Evolutionary conservation across 2,888 invertebrate species (phyloP), one percentile per base, ranked within the genome.

Genomic region (Eilema sororculum): DNA sequence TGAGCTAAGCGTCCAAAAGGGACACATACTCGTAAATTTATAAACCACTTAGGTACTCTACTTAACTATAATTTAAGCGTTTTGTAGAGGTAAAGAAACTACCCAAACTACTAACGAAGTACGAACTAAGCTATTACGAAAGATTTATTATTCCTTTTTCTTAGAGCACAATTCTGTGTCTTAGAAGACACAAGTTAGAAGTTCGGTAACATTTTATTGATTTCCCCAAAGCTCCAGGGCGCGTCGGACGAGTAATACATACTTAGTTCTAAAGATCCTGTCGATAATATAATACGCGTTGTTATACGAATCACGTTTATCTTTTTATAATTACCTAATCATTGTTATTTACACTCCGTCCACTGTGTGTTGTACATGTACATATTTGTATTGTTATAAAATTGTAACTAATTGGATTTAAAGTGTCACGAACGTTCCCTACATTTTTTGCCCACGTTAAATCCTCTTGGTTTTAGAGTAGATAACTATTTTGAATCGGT

Each of bases 71-170:
- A 62, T 37, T 62, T 62, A 37, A 62, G 24, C 16, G 8, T 24
- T 28, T 52, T 64, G 28, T 20, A 3, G 6, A n/a, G 64, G 52
- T 46, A 46, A 20, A 46, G 46, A 24, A n/a, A 37, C 62, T 62
- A 41, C 41, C 16, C 25, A 41, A 41, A n/a, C n/a, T n/a, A n/a
- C n/a, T n/a, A n/a, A n/a, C n/a, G n/a, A n/a, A n/a, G n/a, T n/a
- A n/a, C n/a, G n/a, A n/a, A n/a, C n/a, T 10, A 41, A 65, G 22
- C 30, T 22, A 13, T 65, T 22, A n/a, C 30, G 13, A 13, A 65
- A 30, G 13, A 65, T 64, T 64, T 30, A 65, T 56, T 56, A 56
- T 22, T n/a, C 22, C 28, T 30, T 61, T 22, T 22, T 41, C 25
- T 62, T 41, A 41, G 24, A 62, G 25, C 28, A 52, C n/a, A n/a